These are phyloP conservation scores for Amphiduros pacificus DNA, from an alignment of 2,888 invertebrate species.

Conservation along the genomic window DNA sequence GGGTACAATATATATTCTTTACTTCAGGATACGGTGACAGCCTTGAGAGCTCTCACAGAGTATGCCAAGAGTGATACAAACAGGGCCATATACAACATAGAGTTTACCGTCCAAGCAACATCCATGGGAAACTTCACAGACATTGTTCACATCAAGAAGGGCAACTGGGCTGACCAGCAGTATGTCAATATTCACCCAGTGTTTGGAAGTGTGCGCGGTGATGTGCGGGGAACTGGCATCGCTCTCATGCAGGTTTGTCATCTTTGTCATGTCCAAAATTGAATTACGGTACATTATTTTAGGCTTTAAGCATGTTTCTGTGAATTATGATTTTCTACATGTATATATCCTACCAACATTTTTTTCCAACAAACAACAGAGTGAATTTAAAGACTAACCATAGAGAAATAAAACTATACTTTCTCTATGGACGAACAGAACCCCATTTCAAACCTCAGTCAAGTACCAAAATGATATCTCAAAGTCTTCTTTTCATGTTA, in stretches of 20 bases:
- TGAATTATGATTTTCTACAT: not conserved
- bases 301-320: not conserved
- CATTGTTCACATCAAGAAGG: constrained; percentile 38
- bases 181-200: constrained; percentile 61
- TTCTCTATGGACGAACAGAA: no score
- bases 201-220: constrained; percentile 91
- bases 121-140: constrained; percentile 48
- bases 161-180: constrained; percentile 50
- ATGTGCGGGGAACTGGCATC: constrained; percentile 90
- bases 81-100: constrained; percentile 49
- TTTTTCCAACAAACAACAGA: no score
- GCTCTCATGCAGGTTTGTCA: constrained; percentile 76
- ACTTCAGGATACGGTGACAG: constrained; percentile 79
- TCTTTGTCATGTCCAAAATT: not conserved
- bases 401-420: no score
- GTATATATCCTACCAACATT: not conserved
- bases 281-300: not conserved
- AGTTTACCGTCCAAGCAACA: constrained; percentile 50
- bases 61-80: constrained; percentile 52
- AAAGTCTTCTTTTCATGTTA: no score
- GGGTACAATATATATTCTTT: no score
- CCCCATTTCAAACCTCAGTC: not conserved
- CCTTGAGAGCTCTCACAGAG: constrained; percentile 79
- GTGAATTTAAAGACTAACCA: no score
- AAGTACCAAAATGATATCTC: not conserved